phyloP scores from a whole-genome alignment of 2,888 invertebrate genomes.

The Acleris cristana region DNA sequence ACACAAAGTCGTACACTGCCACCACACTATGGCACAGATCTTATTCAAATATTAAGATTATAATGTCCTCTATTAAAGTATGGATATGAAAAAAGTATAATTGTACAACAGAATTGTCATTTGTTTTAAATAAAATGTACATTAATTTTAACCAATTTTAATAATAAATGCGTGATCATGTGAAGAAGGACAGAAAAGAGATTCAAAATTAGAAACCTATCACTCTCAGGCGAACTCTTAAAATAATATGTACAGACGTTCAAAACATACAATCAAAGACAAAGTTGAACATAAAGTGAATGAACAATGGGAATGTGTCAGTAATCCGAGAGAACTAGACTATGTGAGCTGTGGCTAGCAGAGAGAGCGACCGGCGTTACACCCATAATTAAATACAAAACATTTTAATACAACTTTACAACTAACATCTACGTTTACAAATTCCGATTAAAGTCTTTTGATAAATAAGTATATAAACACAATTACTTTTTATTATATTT shows the following conservation, averaged over 20 bases:
- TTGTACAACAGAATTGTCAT: slow-evolving; percentile 37
- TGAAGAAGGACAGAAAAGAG: slow-evolving; percentile 65
- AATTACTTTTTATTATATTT: slow-evolving; percentile 76
- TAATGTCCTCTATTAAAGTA: slow-evolving; percentile 60
- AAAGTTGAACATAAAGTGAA: slow-evolving; percentile 59
- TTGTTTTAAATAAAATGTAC: slow-evolving; percentile 34
- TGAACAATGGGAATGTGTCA: slow-evolving; percentile 46
- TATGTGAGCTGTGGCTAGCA: slow-evolving; percentile 70
- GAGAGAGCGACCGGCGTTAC: slow-evolving; percentile 81
- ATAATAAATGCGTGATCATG: slow-evolving; percentile 43
- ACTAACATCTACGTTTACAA: slow-evolving; percentile 81
- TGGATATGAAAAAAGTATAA: slow-evolving; percentile 42
- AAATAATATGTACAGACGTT: slow-evolving; percentile 82
- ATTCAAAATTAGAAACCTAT: slow-evolving; percentile 74
- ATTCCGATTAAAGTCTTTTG: slow-evolving; percentile 75
- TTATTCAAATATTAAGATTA: slow-evolving; percentile 63
- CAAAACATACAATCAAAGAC: slow-evolving; percentile 76
- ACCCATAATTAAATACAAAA: slow-evolving; percentile 82
- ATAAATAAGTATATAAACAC: slow-evolving; percentile 82
- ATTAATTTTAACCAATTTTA: slow-evolving; percentile 36
- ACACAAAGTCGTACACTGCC: slow-evolving; percentile 75
- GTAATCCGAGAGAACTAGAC: slow-evolving; percentile 65
- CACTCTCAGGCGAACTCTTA: slow-evolving; percentile 79
- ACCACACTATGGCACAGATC: slow-evolving; percentile 82
- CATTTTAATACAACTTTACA: slow-evolving; percentile 83